These are phyloP conservation scores for Lochmaea crataegi DNA, from an alignment of 2,888 invertebrate genomes.

Conservation along the genomic window DNA sequence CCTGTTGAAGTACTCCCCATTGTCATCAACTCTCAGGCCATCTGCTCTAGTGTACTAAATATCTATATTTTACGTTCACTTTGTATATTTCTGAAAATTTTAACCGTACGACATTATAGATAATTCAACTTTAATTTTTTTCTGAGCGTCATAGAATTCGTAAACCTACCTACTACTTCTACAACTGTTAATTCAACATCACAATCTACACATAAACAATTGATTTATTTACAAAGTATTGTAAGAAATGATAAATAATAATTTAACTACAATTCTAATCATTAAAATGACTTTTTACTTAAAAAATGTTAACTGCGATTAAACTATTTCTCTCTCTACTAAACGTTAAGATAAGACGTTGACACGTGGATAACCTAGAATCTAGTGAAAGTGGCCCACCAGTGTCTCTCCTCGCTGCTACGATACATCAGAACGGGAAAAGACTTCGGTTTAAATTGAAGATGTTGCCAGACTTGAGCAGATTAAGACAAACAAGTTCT, in stretches of 20 bases:
- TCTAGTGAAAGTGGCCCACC: slow-evolving; percentile 57
- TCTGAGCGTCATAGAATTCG: too few species aligned
- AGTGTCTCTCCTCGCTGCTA: slow-evolving; percentile 43
- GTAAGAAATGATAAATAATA: slow-evolving; percentile 21
- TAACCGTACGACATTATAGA: too few species aligned
- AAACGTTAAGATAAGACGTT: slow-evolving; percentile 56
- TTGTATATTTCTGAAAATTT: too few species aligned
- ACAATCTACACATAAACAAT: slow-evolving; percentile 12
- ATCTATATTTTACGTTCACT: too few species aligned
- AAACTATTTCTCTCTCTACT: slow-evolving; percentile 51
- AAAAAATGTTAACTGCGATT: slow-evolving; percentile 44
- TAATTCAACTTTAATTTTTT: too few species aligned
- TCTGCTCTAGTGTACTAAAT: too few species aligned
- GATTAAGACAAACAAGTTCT: background rate
- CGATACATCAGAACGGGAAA: slow-evolving; percentile 43
- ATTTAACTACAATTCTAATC: slow-evolving; percentile 17
- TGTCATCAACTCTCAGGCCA: too few species aligned
- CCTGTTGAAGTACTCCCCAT: too few species aligned
- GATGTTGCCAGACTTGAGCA: slow-evolving; percentile 8
- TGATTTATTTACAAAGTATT: slow-evolving; percentile 20
- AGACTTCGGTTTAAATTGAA: slow-evolving; percentile 37
- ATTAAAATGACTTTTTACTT: slow-evolving; percentile 29
- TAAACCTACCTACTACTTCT: too few species aligned
- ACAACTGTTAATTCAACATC: background rate
- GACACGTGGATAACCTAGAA: slow-evolving; percentile 60